Base-by-base conservation (phyloP, 2,797 vertebrate species). In the Betta splendens region DNA sequence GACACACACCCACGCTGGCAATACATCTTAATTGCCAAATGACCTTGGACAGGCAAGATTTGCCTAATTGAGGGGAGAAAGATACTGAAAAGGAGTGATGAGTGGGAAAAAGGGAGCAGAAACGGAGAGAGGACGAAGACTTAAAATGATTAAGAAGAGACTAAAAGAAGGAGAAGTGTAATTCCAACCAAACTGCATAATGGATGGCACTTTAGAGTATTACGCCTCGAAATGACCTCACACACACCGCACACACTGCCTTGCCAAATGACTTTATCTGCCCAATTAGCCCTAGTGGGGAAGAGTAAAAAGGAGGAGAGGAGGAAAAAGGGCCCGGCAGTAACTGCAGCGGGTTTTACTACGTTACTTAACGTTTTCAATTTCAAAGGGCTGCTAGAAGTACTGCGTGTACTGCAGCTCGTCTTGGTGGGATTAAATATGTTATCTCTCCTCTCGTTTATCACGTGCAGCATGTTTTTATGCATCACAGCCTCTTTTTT, bases 251-350 rank as follows among this genome's bases (percentile, higher is more conserved):
- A 42, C 18, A 59, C 54, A 36, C 29, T 21, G 54, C 40, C 45
- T 70, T 58, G 59, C 71, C 75, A 79, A 86, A 84, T 81, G 52
- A 79, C 80, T 88, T 75, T 69, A 82, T 84, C 69, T 72, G 25
- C 61, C 64, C 72, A 84, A 85, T 86, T 84, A 87, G 69, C 55
- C 70, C 60, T 39, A 45, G 67, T 37, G 38, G 36, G 47, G 52
- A 61, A 60, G 39, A 58, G 38, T n/a, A n/a, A 46, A 47, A 44
- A 50, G 21, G 61, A n/a, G 40, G 50, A 20, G 25, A 33, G 22
- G 32, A 20, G 42, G 60, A 7, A 20, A 38, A 36, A 20, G 23
- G 9, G 59, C 20, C 9, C 16, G 32, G 35, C 11, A 5, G 36
- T 42, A 66, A 38, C 44, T 57, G 57, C 33, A 54, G 35, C 38